These are phyloP conservation scores for Andrena haemorrhoa DNA, from an alignment of 2,888 invertebrate species.

Conservation along the genomic window DNA sequence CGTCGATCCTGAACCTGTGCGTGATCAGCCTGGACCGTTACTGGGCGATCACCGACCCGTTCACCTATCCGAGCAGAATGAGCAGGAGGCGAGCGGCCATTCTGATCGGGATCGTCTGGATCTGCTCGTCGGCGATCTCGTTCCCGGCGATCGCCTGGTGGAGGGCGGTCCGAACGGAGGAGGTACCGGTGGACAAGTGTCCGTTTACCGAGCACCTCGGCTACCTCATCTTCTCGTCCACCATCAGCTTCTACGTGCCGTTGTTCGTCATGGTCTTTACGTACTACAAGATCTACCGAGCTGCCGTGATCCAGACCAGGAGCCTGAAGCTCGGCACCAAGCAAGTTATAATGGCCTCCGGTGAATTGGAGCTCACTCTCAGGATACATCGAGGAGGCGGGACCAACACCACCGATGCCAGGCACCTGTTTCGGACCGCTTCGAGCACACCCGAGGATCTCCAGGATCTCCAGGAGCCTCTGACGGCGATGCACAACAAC, in stretches of 20 bases:
- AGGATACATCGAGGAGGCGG: conserved; percentile 98
- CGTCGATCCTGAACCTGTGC: conserved; percentile 98
- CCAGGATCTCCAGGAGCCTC: conserved; percentile 88
- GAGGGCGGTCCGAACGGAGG: conserved; percentile 93
- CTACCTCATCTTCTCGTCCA: conserved; percentile 98
- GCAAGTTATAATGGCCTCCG: conserved; percentile 93
- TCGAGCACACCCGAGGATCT: conserved; percentile 82
- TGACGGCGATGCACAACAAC: conserved; percentile 92
- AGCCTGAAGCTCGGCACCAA: conserved; percentile 96
- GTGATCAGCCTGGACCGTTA: conserved; percentile 98
- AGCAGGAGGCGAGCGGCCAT: conserved; percentile 94
- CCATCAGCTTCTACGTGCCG: conserved; percentile 98
- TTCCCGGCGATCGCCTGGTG: conserved; percentile 99
- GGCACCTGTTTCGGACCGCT: conserved; percentile 82
- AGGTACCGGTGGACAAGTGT: conserved; percentile 94
- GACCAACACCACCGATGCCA: conserved; percentile 83
- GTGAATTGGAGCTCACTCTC: conserved; percentile 94
- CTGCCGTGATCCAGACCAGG: conserved; percentile 96
- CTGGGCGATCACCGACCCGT: conserved; percentile 99
- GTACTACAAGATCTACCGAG: conserved; percentile 97
- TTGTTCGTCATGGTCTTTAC: conserved; percentile 99
- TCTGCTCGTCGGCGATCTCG: conserved; percentile 98
- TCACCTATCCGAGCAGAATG: conserved; percentile 98
- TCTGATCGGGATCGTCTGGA: conserved; percentile 97
- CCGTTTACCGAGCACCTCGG: conserved; percentile 98